Percentiles rank a stretch among this genome's conserved stretches.
phyloP scores from a whole-genome alignment of 2,113 vertebrate species.

The Etheostoma cragini region DNA sequence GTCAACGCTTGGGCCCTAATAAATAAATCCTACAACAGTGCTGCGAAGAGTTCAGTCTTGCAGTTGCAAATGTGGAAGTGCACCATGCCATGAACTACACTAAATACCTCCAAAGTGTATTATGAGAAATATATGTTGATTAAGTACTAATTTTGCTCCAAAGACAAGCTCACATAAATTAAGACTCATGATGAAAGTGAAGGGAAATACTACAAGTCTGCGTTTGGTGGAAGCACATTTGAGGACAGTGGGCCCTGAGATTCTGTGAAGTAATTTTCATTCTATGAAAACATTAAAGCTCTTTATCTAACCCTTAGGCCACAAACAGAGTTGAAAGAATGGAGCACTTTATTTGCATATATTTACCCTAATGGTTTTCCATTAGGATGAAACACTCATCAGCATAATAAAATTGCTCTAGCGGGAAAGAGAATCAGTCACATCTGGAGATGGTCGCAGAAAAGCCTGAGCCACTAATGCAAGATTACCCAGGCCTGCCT shows the following conservation, averaged over 20 bases:
- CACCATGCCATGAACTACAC: background rate
- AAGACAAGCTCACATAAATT: conserved; percentile 6
- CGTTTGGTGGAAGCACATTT: conserved; percentile 10
- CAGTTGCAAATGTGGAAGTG: background rate
- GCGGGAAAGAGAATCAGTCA: conserved; percentile 61
- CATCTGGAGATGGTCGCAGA: conserved; percentile 67
- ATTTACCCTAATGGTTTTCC: conserved; percentile 85
- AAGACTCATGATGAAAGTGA: background rate
- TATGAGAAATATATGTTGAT: background rate
- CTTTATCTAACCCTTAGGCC: conserved; percentile 79
- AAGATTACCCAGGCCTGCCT: conserved; percentile 49
- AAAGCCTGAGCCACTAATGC: conserved; percentile 50
- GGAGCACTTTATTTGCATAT: conserved; percentile 82
- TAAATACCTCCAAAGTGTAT: background rate
- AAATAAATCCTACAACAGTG: background rate
- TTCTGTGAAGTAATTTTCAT: conserved; percentile 74
- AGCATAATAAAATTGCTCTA: conserved; percentile 81
- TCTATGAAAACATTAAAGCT: conserved; percentile 77
- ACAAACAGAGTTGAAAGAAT: conserved; percentile 76
- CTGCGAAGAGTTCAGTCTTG: background rate
- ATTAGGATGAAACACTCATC: conserved; percentile 81
- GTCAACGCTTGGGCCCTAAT: background rate
- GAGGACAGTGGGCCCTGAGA: conserved; percentile 39
- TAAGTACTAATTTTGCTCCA: background rate
- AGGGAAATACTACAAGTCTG: background rate